Evolutionary conservation across 2,797 vertebrate species (phyloP).

Genomic region (Bovichtus variegatus): DNA sequence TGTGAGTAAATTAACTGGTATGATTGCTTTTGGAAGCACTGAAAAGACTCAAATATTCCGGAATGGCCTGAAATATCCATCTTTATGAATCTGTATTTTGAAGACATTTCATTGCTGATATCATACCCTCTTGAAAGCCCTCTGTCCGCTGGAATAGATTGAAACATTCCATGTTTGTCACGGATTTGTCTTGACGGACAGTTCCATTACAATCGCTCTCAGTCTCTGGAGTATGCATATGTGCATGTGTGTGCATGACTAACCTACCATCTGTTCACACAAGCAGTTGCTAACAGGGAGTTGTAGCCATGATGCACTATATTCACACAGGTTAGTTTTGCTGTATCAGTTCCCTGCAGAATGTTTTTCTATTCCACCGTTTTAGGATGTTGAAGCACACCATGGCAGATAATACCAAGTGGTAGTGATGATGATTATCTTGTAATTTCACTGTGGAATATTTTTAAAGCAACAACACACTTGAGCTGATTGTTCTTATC

Average conservation of each 20-base stretch:
- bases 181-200: conserved; percentile 71
- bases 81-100: conserved; percentile 27
- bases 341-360: not conserved
- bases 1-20: not conserved
- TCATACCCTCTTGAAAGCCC: conserved; percentile 13
- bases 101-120: conserved; percentile 19
- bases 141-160: conserved; percentile 48
- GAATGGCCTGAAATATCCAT: not conserved
- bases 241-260: conserved; percentile 4
- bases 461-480: conserved; percentile 38
- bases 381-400: conserved; percentile 25
- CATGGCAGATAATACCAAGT: conserved; percentile 36
- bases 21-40: conserved; percentile 5
- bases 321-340: conserved; percentile 18
- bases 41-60: not conserved
- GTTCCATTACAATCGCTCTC: conserved; percentile 63
- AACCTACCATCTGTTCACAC: conserved; percentile 48
- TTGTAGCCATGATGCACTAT: conserved; percentile 24
- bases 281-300: conserved; percentile 26
- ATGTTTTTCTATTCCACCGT: not conserved
- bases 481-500: conserved; percentile 52
- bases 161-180: conserved; percentile 54
- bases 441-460: conserved; percentile 40
- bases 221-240: conserved; percentile 33
- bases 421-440: conserved; percentile 49